phyloP scores from a whole-genome alignment of 2,113 vertebrate genomes.

The Hyaena hyaena region DNA sequence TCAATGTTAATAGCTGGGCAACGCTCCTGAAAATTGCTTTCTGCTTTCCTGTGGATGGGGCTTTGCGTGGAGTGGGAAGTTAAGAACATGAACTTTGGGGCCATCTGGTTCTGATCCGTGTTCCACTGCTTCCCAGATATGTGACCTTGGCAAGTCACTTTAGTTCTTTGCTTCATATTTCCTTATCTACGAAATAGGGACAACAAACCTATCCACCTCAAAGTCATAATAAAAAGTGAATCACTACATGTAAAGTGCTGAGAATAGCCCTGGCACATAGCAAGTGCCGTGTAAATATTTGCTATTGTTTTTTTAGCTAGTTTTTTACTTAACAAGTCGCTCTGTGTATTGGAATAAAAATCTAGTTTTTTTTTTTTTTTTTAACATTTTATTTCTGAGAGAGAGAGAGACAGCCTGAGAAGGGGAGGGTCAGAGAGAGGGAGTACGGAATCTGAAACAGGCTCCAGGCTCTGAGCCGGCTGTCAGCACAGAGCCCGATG shows the following conservation, averaged over 20 bases:
- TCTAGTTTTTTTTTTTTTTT: not conserved
- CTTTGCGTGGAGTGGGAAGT: accelerated
- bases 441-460: too few species aligned
- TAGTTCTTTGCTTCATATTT: not conserved
- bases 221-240: not conserved
- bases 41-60: not conserved
- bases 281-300: not conserved
- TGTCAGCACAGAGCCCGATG: too few species aligned
- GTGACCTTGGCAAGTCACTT: not conserved
- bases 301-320: not conserved
- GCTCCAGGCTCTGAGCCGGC: too few species aligned
- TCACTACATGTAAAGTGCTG: not conserved
- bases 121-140: too few species aligned
- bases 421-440: too few species aligned
- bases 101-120: accelerated
- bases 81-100: not conserved
- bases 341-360: not conserved
- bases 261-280: not conserved
- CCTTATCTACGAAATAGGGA: not conserved
- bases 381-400: too few species aligned
- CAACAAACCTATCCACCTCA: not conserved
- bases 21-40: too few species aligned
- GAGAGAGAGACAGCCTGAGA: too few species aligned
- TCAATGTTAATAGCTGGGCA: not conserved
- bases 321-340: not conserved